Conservation (phyloP, 2,797 vertebrate genomes). For the Mico argentatus region DNA sequence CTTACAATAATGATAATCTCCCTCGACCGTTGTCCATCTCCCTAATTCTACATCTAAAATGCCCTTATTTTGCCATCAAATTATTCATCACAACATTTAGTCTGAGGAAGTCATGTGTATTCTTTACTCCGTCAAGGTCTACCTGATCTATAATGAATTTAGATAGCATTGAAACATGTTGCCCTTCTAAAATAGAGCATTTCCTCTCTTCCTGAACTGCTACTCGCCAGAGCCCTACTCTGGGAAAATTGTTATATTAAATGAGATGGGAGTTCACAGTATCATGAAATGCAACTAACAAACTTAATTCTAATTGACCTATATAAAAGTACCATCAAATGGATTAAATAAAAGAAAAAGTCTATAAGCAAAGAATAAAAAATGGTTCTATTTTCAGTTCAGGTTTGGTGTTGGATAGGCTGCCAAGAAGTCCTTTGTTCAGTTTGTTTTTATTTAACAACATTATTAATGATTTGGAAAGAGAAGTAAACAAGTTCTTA, state of each 20-base stretch:
- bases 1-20: not conserved
- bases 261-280: not conserved
- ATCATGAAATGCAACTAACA: conserved; percentile 18
- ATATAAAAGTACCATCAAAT: conserved; percentile 18
- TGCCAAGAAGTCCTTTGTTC: conserved; percentile 44
- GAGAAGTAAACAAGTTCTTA: conserved; percentile 39
- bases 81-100: not conserved
- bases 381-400: conserved; percentile 24
- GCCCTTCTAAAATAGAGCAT: not conserved
- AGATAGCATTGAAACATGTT: not conserved
- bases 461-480: conserved; percentile 59
- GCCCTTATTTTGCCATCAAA: not conserved
- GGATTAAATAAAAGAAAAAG: not conserved
- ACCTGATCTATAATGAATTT: not conserved
- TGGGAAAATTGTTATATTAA: not conserved
- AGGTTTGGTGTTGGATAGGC: not conserved
- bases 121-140: not conserved
- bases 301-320: conserved; percentile 36
- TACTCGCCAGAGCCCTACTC: not conserved
- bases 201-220: not conserved
- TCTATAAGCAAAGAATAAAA: conserved; percentile 2
- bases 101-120: not conserved
- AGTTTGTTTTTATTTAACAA: conserved; percentile 50
- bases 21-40: not conserved
- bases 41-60: not conserved